These are phyloP conservation scores for Saxidomus purpurata DNA, from an alignment of 1,140 invertebrate genomes.

Conservation along the genomic window DNA sequence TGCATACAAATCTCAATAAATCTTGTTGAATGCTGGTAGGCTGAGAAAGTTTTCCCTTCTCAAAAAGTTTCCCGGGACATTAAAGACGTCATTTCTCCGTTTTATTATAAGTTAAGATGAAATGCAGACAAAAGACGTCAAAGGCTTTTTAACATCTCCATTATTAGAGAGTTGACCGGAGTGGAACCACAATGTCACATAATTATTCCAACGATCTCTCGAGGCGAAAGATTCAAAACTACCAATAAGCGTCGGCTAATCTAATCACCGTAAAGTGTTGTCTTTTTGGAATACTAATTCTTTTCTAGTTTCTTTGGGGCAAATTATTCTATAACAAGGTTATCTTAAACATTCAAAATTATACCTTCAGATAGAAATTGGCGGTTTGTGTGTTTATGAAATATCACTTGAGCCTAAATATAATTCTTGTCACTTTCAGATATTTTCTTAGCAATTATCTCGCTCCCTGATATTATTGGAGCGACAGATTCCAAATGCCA, in stretches of 20 bases:
- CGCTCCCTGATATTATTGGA: slow-evolving; percentile 7
- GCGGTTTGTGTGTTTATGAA: slow-evolving; percentile 19
- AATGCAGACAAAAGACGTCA: slow-evolving; percentile 13
- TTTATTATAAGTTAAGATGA: neutral
- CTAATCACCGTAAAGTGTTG: slow-evolving; percentile 34
- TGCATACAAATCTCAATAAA: no score
- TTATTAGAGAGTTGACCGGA: slow-evolving; percentile 7
- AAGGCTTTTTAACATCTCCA: slow-evolving; percentile 4
- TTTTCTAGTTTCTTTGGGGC: slow-evolving; percentile 29
- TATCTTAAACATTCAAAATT: slow-evolving; percentile 66
- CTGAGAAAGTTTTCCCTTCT: no score
- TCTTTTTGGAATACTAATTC: slow-evolving; percentile 56
- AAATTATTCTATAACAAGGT: slow-evolving; percentile 41
- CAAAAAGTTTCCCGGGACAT: no score
- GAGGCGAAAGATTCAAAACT: slow-evolving; percentile 41
- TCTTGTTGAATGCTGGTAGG: no score
- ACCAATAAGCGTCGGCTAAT: slow-evolving; percentile 49
- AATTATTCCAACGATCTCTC: slow-evolving; percentile 12
- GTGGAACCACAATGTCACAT: slow-evolving; percentile 30
- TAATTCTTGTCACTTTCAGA: slow-evolving; percentile 62
- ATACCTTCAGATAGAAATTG: slow-evolving; percentile 54
- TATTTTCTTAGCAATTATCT: slow-evolving; percentile 34
- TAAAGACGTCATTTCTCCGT: no score
- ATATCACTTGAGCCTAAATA: slow-evolving; percentile 47
- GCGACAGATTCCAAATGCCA: neutral